These are phyloP conservation scores for Diadema setosum DNA, from an alignment of 35 echinoderm and acorn worm species.

Conservation along the genomic window DNA sequence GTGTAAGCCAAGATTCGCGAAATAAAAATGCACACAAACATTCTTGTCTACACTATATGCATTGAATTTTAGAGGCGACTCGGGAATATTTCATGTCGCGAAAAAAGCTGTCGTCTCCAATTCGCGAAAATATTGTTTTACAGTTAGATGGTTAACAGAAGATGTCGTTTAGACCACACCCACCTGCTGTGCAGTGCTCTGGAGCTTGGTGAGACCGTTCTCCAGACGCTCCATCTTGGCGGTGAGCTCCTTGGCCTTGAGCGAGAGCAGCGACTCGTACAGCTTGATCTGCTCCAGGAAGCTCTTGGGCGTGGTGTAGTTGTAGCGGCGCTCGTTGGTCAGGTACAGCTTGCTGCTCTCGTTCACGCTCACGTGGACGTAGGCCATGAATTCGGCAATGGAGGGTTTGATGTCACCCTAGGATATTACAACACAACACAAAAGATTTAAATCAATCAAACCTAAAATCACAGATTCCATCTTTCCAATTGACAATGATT, in stretches of 20 bases:
- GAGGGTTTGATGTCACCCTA: conserved; percentile 79
- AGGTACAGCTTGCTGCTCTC: conserved; percentile 92
- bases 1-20: too few relatives aligned
- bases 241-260: conserved; percentile 81
- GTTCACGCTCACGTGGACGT: conserved; percentile 95
- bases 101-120: too few relatives aligned
- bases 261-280: conserved; percentile 74
- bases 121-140: too few relatives aligned
- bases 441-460: too few relatives aligned
- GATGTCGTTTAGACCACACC: too few relatives aligned
- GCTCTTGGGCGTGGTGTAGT: conserved; percentile 99
- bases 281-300: conserved; percentile 98
- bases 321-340: conserved; percentile 87
- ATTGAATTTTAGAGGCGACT: too few relatives aligned
- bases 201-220: conserved; percentile 96
- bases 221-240: conserved; percentile 99
- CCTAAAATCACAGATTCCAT: too few relatives aligned
- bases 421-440: background rate
- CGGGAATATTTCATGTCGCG: too few relatives aligned
- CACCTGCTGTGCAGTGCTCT: conserved; percentile 99
- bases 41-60: too few relatives aligned
- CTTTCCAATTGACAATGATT: too few relatives aligned
- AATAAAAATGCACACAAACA: too few relatives aligned
- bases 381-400: conserved; percentile 95
- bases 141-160: too few relatives aligned